These are phyloP conservation scores for Lepeophtheirus salmonis DNA, from an alignment of 1,140 invertebrate species.

Conservation along the genomic window DNA sequence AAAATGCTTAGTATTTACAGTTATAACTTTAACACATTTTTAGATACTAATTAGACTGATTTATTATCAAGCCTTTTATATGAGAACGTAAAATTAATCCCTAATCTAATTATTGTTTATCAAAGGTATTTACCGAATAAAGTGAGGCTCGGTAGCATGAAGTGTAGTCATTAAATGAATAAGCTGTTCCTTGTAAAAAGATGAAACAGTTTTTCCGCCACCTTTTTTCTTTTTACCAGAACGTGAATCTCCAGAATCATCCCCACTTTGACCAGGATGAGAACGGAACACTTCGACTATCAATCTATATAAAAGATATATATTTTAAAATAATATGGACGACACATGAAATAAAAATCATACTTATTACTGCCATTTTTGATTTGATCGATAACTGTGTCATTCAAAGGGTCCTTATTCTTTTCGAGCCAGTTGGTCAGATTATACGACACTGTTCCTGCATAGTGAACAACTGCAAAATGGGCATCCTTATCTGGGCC, in stretches of 20 bases:
- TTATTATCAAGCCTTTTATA: no score
- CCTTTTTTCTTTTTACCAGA: conserved; percentile 20
- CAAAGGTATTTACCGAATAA: conserved; percentile 74
- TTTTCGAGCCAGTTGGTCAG: conserved; percentile 96
- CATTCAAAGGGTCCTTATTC: conserved; percentile 99
- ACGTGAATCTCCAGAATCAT: conserved; percentile 37
- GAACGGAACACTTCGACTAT: conserved; percentile 78
- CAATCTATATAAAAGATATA: conserved; percentile 28
- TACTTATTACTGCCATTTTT: conserved; percentile 70
- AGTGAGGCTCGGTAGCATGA: conserved; percentile 91
- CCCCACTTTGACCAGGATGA: conserved; percentile 66
- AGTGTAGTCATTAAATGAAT: conserved; percentile 92
- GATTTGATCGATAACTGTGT: conserved; percentile 91
- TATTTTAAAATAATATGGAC: background rate
- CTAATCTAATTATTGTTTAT: no score
- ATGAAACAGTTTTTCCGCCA: conserved; percentile 25
- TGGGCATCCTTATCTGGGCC: conserved; percentile 45
- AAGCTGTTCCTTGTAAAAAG: conserved; percentile 54
- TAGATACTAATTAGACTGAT: no score
- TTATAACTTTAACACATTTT: no score
- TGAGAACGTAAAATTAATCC: no score
- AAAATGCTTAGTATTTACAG: no score
- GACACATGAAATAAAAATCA: no score
- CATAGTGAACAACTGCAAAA: conserved; percentile 97
- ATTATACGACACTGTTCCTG: conserved; percentile 82